Percentiles rank a stretch among this genome's conserved stretches.
Conservation (phyloP, 2,888 invertebrate species). For the Megalurothrips usitatus region DNA sequence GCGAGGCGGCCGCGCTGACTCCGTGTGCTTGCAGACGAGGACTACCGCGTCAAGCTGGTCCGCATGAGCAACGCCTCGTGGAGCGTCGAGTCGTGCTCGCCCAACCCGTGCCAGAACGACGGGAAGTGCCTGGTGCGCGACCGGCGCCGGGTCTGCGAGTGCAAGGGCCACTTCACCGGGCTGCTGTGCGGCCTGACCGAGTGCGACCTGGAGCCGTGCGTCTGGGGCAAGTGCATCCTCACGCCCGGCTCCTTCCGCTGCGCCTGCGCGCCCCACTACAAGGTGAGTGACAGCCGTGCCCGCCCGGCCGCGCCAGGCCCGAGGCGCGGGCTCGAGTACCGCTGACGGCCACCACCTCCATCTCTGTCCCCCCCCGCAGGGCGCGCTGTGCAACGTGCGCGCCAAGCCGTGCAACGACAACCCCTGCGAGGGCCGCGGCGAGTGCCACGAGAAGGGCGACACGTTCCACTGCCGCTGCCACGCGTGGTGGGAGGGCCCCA, state of each 20-base stretch:
- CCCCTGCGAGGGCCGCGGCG: slow-evolving; percentile 71
- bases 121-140: slow-evolving; percentile 59
- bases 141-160: slow-evolving; percentile 59
- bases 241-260: slow-evolving; percentile 53
- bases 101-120: slow-evolving; percentile 67
- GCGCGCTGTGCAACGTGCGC: slow-evolving; percentile 56
- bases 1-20: too few relatives aligned
- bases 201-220: slow-evolving; percentile 64
- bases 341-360: background rate
- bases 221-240: slow-evolving; percentile 52
- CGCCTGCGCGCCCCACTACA: slow-evolving; percentile 63
- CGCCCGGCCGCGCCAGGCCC: background rate
- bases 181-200: slow-evolving; percentile 70
- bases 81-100: slow-evolving; percentile 62
- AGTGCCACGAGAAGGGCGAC: slow-evolving; percentile 63
- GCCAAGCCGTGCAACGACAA: slow-evolving; percentile 65
- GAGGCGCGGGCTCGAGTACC: too few relatives aligned
- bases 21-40: slow-evolving; percentile 51
- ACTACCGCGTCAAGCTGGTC: slow-evolving; percentile 60
- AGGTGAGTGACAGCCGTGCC: slow-evolving; percentile 50
- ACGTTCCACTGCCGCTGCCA: slow-evolving; percentile 65
- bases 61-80: slow-evolving; percentile 53
- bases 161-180: slow-evolving; percentile 67
- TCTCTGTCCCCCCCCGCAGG: background rate
- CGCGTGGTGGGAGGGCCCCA: slow-evolving; percentile 65